These are phyloP conservation scores for Lathronympha strigana DNA, from an alignment of 2,888 invertebrate genomes.

Conservation along the genomic window DNA sequence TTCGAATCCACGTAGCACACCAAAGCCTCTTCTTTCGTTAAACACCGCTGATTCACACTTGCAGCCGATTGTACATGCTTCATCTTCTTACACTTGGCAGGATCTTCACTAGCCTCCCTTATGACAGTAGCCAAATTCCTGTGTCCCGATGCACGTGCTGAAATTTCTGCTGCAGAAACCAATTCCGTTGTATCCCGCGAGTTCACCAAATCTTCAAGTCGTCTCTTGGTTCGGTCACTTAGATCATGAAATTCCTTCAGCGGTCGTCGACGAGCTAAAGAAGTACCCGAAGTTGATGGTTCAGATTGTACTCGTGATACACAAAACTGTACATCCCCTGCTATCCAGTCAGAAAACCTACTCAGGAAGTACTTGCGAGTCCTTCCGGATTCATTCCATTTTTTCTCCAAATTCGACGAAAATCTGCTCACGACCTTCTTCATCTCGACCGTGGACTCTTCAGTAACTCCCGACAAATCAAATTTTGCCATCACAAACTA, in stretches of 20 bases:
- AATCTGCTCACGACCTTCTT: neutral
- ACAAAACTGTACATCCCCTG: neutral
- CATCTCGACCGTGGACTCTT: neutral
- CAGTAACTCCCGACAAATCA: neutral
- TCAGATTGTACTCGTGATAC: neutral
- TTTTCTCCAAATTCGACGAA: neutral
- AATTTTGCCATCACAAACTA: neutral
- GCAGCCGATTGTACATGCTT: too few relatives aligned
- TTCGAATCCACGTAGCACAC: too few relatives aligned
- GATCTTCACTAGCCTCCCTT: too few relatives aligned
- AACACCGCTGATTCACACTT: too few relatives aligned
- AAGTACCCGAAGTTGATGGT: neutral
- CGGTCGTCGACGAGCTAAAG: neutral
- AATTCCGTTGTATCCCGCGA: neutral
- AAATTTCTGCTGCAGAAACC: neutral
- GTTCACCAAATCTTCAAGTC: neutral
- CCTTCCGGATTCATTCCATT: constrained; percentile 1
- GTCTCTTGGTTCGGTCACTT: neutral
- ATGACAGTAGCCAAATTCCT: neutral
- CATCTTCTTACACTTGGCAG: too few relatives aligned
- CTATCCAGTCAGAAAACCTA: neutral
- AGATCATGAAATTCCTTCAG: neutral
- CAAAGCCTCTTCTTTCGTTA: too few relatives aligned
- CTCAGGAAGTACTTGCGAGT: neutral
- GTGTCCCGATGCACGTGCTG: neutral